phyloP scores from a whole-genome alignment of 2,888 invertebrate species.

The Timema podura region DNA sequence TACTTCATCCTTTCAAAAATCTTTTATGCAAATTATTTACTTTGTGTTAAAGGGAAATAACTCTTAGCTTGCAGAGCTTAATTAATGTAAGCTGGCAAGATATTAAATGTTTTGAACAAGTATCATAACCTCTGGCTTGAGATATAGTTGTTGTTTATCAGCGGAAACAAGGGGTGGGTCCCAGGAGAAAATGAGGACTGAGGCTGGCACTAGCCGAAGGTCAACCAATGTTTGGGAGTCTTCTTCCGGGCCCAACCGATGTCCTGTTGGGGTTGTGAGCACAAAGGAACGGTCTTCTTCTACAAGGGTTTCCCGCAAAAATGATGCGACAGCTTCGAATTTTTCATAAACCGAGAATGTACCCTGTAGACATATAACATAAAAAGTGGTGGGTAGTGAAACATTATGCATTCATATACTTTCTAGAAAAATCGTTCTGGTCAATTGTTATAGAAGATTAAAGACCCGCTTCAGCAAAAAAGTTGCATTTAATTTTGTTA shows the following conservation, averaged over 20 bases:
- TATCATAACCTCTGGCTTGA: conserved; percentile 75
- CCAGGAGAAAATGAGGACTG: conserved; percentile 69
- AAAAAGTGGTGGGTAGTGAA: no score
- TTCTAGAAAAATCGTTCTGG: no score
- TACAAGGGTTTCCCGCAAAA: conserved; percentile 72
- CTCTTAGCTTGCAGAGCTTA: no score
- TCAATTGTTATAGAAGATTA: no score
- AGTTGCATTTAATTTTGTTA: no score
- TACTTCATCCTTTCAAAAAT: no score
- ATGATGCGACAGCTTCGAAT: conserved; percentile 67
- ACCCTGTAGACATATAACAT: conserved; percentile 55
- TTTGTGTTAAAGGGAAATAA: no score
- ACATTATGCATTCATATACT: no score
- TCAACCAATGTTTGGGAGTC: conserved; percentile 74
- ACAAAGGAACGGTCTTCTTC: conserved; percentile 65
- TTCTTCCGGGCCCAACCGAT: conserved; percentile 57
- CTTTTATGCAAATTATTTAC: no score
- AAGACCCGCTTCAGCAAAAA: no score
- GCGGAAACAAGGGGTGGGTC: conserved; percentile 51
- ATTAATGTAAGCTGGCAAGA: no score
- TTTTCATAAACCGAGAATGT: conserved; percentile 85
- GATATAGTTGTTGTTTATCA: conserved; percentile 46
- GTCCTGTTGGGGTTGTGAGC: conserved; percentile 64
- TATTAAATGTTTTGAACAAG: conserved; percentile 41
- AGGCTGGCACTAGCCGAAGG: conserved; percentile 75